Conservation (phyloP, 2,797 vertebrate species). For the Artibeus lituratus region DNA sequence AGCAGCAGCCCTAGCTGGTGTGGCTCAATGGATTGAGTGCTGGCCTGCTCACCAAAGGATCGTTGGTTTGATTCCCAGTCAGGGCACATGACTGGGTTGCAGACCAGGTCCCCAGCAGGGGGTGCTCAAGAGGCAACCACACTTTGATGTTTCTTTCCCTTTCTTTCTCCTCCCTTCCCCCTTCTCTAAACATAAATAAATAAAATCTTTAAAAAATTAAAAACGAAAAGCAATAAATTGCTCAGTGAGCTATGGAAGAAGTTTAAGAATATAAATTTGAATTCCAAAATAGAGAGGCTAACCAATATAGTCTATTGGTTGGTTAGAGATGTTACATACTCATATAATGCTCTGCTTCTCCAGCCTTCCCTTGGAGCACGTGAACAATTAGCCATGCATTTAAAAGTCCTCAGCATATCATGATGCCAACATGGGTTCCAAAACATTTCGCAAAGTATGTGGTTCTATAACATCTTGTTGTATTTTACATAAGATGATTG, state of each 20-base stretch:
- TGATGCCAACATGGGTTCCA: background rate
- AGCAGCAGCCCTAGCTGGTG: background rate
- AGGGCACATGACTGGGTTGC: too few relatives aligned
- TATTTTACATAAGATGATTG: background rate
- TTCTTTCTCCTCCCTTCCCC: too few relatives aligned
- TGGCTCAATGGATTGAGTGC: too few relatives aligned
- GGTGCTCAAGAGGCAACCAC: too few relatives aligned
- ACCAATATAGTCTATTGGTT: background rate
- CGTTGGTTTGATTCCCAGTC: too few relatives aligned
- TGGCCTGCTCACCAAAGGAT: too few relatives aligned
- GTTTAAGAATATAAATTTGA: background rate
- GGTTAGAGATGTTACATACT: background rate
- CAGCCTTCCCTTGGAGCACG: background rate
- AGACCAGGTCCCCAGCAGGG: too few relatives aligned
- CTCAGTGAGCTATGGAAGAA: background rate
- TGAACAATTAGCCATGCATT: background rate
- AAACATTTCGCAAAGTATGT: background rate
- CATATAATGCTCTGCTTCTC: background rate
- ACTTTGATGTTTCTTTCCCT: too few relatives aligned
- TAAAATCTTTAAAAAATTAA: background rate
- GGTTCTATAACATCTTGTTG: background rate
- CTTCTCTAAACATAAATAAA: too few relatives aligned
- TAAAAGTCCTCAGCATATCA: background rate
- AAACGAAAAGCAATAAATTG: background rate
- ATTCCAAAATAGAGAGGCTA: background rate